Conservation (phyloP, 2,113 vertebrate species). For the Sinocyclocheilus anshuiensis region DNA sequence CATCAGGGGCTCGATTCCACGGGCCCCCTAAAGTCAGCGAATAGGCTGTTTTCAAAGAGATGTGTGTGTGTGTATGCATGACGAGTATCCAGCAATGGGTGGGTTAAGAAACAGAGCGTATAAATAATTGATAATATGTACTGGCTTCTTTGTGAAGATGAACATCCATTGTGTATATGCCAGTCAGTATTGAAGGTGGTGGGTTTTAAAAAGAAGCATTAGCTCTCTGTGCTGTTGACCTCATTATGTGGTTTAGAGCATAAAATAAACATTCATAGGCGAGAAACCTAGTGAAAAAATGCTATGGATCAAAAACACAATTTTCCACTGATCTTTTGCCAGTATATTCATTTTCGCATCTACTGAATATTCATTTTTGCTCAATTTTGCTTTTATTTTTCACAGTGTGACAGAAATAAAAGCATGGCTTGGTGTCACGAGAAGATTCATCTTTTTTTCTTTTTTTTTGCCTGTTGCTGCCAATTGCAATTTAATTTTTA, state of each 20-base stretch:
- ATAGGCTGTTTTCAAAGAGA: slow-evolving; percentile 59
- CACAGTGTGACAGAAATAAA: slow-evolving; percentile 35
- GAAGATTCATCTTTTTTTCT: slow-evolving; percentile 44
- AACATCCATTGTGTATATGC: slow-evolving; percentile 37
- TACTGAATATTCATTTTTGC: slow-evolving; percentile 63
- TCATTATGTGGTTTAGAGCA: slow-evolving; percentile 61
- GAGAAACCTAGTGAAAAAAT: slow-evolving; percentile 22
- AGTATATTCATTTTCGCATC: slow-evolving; percentile 33
- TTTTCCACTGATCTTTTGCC: slow-evolving; percentile 58
- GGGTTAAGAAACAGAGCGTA: slow-evolving; percentile 38
- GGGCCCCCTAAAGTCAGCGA: slow-evolving; percentile 36
- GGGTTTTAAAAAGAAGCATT: slow-evolving; percentile 28
- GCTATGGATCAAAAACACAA: slow-evolving; percentile 56
- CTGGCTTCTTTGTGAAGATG: slow-evolving; percentile 49
- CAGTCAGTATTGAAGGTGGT: slow-evolving; percentile 36
- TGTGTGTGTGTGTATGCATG: slow-evolving; percentile 20
- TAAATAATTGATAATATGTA: slow-evolving; percentile 57
- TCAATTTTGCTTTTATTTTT: slow-evolving; percentile 57
- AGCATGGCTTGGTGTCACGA: slow-evolving; percentile 49
- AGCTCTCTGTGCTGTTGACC: slow-evolving; percentile 62
- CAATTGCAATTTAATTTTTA: not conserved
- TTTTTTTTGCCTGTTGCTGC: slow-evolving; percentile 31
- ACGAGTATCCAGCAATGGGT: slow-evolving; percentile 23
- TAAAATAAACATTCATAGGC: slow-evolving; percentile 50
- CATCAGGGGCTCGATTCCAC: slow-evolving; percentile 14